Conservation (phyloP, 2,797 vertebrate species). For the Micromesistius poutassou region DNA sequence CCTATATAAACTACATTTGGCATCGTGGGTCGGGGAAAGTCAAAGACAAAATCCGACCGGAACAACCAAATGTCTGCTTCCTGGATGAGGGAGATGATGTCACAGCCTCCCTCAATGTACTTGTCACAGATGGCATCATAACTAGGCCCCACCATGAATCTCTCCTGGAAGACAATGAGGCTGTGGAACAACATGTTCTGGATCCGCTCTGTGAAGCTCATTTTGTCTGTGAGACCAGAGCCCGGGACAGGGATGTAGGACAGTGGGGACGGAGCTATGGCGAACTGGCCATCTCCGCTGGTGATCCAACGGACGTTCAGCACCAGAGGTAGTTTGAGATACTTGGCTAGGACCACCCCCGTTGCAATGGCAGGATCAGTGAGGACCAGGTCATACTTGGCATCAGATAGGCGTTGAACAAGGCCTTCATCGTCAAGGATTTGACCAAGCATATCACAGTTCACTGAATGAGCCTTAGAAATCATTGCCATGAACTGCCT, state of each 20-base stretch:
- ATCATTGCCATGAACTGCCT: background rate
- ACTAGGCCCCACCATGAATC: background rate
- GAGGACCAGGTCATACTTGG: background rate
- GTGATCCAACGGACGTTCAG: constrained; percentile 1
- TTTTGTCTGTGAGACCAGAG: background rate
- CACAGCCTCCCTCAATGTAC: background rate
- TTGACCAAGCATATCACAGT: background rate
- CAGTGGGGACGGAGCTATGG: background rate
- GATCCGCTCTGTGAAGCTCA: background rate
- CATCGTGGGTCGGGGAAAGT: constrained; percentile 41
- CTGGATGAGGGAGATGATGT: constrained; percentile 10
- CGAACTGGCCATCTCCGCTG: background rate
- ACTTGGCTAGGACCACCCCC: background rate
- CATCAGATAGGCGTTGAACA: background rate
- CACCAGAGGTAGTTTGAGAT: background rate
- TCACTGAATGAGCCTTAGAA: background rate
- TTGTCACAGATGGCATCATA: background rate
- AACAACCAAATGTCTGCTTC: constrained; percentile 41
- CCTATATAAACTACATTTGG: constrained; percentile 47
- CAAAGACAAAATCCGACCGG: constrained; percentile 46
- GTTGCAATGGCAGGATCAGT: background rate
- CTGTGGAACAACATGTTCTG: background rate
- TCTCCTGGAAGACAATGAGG: background rate
- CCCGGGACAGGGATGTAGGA: background rate
- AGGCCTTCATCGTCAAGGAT: background rate